Percentiles rank a stretch among this genome's conserved stretches.
Conservation (phyloP, 2,797 vertebrate species). For the Silurus lanzhouensis region DNA sequence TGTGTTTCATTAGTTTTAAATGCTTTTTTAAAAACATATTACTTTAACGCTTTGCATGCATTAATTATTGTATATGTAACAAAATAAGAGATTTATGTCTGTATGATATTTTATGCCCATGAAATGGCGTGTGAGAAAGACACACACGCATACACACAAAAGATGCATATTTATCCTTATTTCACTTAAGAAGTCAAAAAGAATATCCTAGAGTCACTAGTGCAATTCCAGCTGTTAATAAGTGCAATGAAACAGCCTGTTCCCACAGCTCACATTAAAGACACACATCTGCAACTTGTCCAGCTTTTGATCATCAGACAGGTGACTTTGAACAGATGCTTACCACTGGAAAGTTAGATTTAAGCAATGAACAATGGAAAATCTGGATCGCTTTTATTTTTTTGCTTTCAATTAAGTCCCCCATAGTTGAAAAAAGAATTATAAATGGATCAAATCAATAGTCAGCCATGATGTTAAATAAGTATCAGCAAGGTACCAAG, state of each 20-base stretch:
- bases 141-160: too few relatives aligned
- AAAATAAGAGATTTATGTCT: not conserved
- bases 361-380: constrained; percentile 40
- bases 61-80: not conserved
- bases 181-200: not conserved
- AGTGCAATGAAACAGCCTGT: constrained; percentile 38
- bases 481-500: constrained; percentile 19
- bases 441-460: constrained; percentile 60
- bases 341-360: constrained; percentile 45
- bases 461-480: constrained; percentile 54
- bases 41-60: not conserved
- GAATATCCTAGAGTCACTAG: not conserved
- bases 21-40: not conserved
- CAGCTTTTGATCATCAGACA: constrained; percentile 60
- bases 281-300: constrained; percentile 55
- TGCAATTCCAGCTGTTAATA: not conserved
- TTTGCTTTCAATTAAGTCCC: constrained; percentile 54
- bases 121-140: not conserved
- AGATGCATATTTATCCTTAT: not conserved
- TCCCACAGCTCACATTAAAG: constrained; percentile 54
- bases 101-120: not conserved
- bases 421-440: constrained; percentile 53
- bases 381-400: constrained; percentile 41
- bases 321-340: constrained; percentile 59
- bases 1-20: not conserved